Evolutionary conservation across 1,140 invertebrate species (phyloP).

Genomic region (Hylaeus anthracinus): DNA sequence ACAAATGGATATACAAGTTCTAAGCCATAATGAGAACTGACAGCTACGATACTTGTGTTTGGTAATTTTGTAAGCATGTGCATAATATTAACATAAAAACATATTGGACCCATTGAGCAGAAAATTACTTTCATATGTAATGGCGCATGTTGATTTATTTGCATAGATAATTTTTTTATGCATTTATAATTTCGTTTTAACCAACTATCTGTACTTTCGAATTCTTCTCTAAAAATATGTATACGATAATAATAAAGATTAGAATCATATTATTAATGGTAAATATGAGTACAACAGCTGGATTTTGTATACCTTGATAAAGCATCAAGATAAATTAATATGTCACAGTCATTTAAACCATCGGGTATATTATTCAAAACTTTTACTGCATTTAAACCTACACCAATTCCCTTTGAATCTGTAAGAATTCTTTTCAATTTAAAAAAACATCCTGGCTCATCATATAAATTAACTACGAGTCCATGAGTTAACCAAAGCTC

Average conservation of each 20-base stretch:
- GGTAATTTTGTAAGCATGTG: slow-evolving; percentile 48
- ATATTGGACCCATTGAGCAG: slow-evolving; percentile 56
- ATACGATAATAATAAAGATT: not conserved
- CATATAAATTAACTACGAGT: slow-evolving; percentile 54
- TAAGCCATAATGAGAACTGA: slow-evolving; percentile 59
- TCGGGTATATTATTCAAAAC: slow-evolving; percentile 46
- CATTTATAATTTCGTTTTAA: slow-evolving; percentile 46
- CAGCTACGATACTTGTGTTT: slow-evolving; percentile 55
- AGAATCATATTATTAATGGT: not conserved
- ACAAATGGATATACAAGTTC: slow-evolving; percentile 47
- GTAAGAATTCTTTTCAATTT: slow-evolving; percentile 51
- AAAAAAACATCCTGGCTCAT: slow-evolving; percentile 54
- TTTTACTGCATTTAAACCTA: slow-evolving; percentile 28
- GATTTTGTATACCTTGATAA: slow-evolving; percentile 35
- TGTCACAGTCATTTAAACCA: slow-evolving; percentile 55
- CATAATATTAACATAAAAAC: slow-evolving; percentile 56
- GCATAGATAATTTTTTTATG: slow-evolving; percentile 34
- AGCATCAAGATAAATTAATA: slow-evolving; percentile 56
- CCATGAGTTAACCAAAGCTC: slow-evolving; percentile 46
- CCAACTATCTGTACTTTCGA: slow-evolving; percentile 40
- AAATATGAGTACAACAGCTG: not conserved
- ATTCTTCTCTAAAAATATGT: slow-evolving; percentile 44
- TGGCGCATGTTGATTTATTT: slow-evolving; percentile 55
- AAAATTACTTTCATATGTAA: slow-evolving; percentile 61
- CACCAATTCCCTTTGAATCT: slow-evolving; percentile 44